A percentile compares a stretch with the other conserved stretches of the same genome.
These are phyloP conservation scores for Lycaena phlaeas DNA, from an alignment of 2,888 invertebrate species.

Conservation along the genomic window DNA sequence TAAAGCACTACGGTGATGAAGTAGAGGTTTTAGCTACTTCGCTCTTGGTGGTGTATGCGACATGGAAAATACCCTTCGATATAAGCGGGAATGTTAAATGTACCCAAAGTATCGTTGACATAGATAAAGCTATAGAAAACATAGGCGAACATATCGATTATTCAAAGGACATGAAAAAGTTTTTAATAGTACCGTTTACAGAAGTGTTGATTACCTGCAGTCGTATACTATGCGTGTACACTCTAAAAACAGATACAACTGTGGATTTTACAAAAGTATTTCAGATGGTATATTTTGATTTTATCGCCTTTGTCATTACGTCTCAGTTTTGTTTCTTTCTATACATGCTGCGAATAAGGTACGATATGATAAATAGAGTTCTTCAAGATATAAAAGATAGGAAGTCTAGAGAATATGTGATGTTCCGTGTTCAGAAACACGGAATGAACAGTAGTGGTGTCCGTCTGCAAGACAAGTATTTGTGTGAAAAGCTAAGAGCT, in stretches of 20 bases:
- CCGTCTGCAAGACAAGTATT: constrained; percentile 31
- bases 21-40: constrained; percentile 33
- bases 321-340: constrained; percentile 34
- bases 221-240: constrained; percentile 32
- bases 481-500: constrained; percentile 36
- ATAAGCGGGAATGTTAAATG: constrained; percentile 26
- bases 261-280: constrained; percentile 38
- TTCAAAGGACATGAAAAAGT: constrained; percentile 24
- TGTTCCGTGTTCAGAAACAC: constrained; percentile 26
- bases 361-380: constrained; percentile 35
- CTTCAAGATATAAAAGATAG: constrained; percentile 30
- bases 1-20: constrained; percentile 44
- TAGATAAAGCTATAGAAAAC: constrained; percentile 32
- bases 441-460: constrained; percentile 24
- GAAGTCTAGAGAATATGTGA: constrained; percentile 31
- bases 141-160: constrained; percentile 34
- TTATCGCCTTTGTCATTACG: constrained; percentile 29
- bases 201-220: constrained; percentile 26
- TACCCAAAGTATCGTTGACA: constrained; percentile 29
- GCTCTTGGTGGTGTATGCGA: constrained; percentile 28
- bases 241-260: constrained; percentile 22
- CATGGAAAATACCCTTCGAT: constrained; percentile 38
- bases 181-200: constrained; percentile 23
- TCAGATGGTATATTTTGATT: constrained; percentile 35
- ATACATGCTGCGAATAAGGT: constrained; percentile 31